These are phyloP conservation scores for Eleutherodactylus coqui DNA, from an alignment of 2,797 vertebrate genomes.

Conservation along the genomic window DNA sequence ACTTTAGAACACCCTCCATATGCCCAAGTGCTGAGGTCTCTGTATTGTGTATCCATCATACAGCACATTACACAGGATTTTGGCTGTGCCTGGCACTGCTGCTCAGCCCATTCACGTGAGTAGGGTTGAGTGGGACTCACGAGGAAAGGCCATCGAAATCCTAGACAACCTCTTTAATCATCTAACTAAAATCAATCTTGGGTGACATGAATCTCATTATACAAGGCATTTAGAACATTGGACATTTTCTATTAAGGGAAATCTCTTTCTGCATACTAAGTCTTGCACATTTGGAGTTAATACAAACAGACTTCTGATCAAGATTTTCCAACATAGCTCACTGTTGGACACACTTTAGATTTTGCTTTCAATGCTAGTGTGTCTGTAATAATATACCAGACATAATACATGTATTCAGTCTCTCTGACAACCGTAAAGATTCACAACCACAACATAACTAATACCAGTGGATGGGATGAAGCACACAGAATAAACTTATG, in stretches of 20 bases:
- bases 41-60: too few species aligned
- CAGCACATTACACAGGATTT: too few species aligned
- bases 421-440: neutral
- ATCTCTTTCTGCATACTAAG: neutral
- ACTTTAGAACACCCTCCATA: too few species aligned
- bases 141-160: too few species aligned
- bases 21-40: too few species aligned
- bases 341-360: neutral
- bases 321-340: constrained; percentile 1
- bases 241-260: neutral
- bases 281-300: neutral
- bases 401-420: neutral
- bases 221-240: neutral
- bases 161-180: too few species aligned
- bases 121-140: too few species aligned
- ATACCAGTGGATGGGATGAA: too few species aligned
- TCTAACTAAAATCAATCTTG: neutral
- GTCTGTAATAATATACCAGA: neutral
- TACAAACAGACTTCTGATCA: neutral
- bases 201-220: neutral
- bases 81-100: too few species aligned
- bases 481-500: too few species aligned
- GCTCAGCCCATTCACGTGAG: too few species aligned
- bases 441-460: too few species aligned
- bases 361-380: neutral